Evolutionary conservation across 2,113 vertebrate species (phyloP).

Genomic region (Hippoglossus stenolepis): DNA sequence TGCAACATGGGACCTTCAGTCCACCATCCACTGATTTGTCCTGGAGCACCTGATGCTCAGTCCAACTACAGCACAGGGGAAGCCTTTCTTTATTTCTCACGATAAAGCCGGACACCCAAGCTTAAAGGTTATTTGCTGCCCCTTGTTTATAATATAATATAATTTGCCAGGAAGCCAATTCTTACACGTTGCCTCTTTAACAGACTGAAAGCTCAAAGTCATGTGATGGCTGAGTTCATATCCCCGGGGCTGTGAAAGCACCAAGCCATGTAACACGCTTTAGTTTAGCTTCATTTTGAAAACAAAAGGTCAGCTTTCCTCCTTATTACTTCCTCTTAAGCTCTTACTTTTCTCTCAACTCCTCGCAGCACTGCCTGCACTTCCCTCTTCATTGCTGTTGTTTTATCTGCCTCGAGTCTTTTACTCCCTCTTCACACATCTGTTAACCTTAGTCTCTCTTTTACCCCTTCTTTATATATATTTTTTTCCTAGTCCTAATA

Average conservation of each 20-base stretch:
- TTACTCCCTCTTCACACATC: not conserved
- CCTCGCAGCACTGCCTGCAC: not conserved
- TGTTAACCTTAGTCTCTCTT: not conserved
- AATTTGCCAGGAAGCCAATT: not conserved
- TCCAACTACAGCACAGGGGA: too few species aligned
- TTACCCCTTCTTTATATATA: not conserved
- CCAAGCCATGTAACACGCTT: slow-evolving; percentile 22
- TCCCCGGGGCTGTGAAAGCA: slow-evolving; percentile 16
- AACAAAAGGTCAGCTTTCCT: slow-evolving; percentile 3
- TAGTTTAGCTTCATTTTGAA: slow-evolving; percentile 40
- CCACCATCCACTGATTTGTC: too few species aligned
- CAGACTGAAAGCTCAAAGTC: slow-evolving; percentile 16
- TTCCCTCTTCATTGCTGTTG: slow-evolving; percentile 7
- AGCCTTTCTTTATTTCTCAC: too few species aligned
- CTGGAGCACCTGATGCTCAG: too few species aligned
- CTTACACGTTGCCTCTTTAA: not conserved
- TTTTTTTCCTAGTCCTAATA: not conserved
- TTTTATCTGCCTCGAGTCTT: slow-evolving; percentile 9
- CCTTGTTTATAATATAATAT: not conserved
- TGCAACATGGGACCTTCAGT: too few species aligned
- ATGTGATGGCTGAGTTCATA: slow-evolving; percentile 46
- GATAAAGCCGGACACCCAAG: not conserved
- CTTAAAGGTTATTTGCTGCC: not conserved
- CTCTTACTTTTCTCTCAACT: not conserved
- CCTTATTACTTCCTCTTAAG: slow-evolving; percentile 11